phyloP scores from a whole-genome alignment of 2,113 vertebrate species.

The Gobio gobio region DNA sequence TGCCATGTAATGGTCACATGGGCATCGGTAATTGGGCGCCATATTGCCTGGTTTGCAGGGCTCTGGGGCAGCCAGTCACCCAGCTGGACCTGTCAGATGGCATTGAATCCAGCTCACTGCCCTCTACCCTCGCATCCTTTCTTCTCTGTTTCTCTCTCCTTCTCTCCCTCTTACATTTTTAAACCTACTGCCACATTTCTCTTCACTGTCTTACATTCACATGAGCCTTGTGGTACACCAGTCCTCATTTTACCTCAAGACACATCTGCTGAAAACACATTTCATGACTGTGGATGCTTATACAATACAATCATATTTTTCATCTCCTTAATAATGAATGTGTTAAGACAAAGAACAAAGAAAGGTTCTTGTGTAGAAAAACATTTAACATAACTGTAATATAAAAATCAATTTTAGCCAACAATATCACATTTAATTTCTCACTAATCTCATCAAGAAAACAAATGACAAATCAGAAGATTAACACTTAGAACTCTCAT shows the following conservation, averaged over 20 bases:
- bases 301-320: background rate
- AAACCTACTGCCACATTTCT: background rate
- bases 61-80: conserved; percentile 78
- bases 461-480: background rate
- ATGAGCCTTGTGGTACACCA: background rate
- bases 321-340: background rate
- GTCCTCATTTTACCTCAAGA: background rate
- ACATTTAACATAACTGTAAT: background rate
- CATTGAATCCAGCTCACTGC: conserved; percentile 81
- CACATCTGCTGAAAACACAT: too few species aligned
- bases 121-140: conserved; percentile 65
- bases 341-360: background rate
- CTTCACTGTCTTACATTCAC: conserved; percentile 11
- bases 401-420: background rate
- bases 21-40: conserved; percentile 82
- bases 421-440: background rate
- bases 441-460: too few species aligned
- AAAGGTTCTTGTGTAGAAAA: background rate
- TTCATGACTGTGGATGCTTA: too few species aligned
- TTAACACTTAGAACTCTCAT: background rate
- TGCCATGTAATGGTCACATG: conserved; percentile 77
- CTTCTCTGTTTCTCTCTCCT: conserved; percentile 59
- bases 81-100: conserved; percentile 84
- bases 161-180: conserved; percentile 18
- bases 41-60: conserved; percentile 81